Evolutionary conservation across 2,888 invertebrate species (phyloP), one percentile per base, ranked within the genome.

Genomic region (Caenorhabditis panamensis): DNA sequence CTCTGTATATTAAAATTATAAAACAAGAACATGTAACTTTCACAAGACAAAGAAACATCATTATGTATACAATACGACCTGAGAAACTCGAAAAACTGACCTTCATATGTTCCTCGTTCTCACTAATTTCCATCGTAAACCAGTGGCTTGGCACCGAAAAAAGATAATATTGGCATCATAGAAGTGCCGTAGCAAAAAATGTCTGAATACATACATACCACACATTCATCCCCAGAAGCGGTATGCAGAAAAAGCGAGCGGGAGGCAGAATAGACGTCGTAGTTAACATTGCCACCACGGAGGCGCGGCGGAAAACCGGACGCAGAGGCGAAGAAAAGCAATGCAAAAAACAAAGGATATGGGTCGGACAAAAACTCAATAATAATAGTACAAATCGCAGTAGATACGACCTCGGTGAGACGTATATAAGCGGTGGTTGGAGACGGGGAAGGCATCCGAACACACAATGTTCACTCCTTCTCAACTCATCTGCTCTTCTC

Each of bases 361-460:
- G 73, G 79, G 79, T 73, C 79, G 79, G 76, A 68, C 59, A 71
- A 79, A 79, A 79, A 64, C 68, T 68, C 63, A 79, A 79, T 79
- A 79, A 79, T 79, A 79, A 79, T 79, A 79, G 73, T 79, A 79
- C 67, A 68, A 79, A 68, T 79, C 58, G 63, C 58, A 68, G 73
- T 73, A 41, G 73, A 78, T 79, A 73, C 79, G 79, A 79, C 79
- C 79, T 79, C 73, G 59, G 28, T 37, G 68, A 59, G 37, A 44
- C n/a, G 79, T 79, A 79, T 79, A 79, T 68, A 79, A 79, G 79
- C 73, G 31, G 20, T 31, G 53, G 63, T 49, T 44, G 56, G 8
- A 44, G 68, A 44, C 44, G 68, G 51, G 63, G 51, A 73, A 72
- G 62, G 68, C 73, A 79, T 79, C 72, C 56, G 66, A 66, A 64